Percentiles rank a stretch among this genome's conserved stretches.
Conservation (phyloP, 1,140 invertebrate genomes). For the Mylabris phalerata region DNA sequence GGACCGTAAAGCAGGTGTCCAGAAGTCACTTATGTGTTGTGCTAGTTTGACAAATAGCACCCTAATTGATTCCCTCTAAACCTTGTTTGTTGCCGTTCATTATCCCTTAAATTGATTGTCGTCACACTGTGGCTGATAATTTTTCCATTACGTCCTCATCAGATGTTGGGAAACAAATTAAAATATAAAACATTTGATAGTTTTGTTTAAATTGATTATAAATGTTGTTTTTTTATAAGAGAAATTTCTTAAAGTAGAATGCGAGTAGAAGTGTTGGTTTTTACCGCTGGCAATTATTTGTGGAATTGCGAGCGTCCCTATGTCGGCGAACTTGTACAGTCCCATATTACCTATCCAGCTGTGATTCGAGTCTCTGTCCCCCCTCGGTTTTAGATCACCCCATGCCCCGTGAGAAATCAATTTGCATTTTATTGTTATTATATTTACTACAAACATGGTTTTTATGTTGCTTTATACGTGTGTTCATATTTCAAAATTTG, state of each 20-base stretch:
- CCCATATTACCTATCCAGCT: conserved; percentile 31
- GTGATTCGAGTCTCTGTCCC: conserved; percentile 23
- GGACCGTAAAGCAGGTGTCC: conserved; percentile 29
- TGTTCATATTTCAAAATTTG: conserved; percentile 27
- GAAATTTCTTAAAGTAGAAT: background rate
- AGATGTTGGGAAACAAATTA: too few species aligned
- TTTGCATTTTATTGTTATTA: conserved; percentile 41
- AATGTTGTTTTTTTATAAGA: background rate
- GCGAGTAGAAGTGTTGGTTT: too few species aligned
- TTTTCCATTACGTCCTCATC: too few species aligned
- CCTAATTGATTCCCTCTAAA: conserved; percentile 20
- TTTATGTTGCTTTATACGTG: conserved; percentile 28
- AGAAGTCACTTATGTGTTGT: conserved; percentile 25
- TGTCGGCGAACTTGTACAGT: background rate
- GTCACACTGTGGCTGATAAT: background rate
- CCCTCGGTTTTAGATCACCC: conserved; percentile 25
- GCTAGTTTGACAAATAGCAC: conserved; percentile 21
- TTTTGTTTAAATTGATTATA: background rate
- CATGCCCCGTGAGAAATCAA: conserved; percentile 39
- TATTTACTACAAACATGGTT: conserved; percentile 39
- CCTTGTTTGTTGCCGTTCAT: conserved; percentile 16
- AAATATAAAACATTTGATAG: too few species aligned
- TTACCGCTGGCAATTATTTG: too few species aligned
- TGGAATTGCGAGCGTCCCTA: too few species aligned
- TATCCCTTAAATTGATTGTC: conserved; percentile 14